These are phyloP conservation scores for Myiozetetes cayanensis DNA, from an alignment of 2,113 vertebrate species.

Conservation along the genomic window DNA sequence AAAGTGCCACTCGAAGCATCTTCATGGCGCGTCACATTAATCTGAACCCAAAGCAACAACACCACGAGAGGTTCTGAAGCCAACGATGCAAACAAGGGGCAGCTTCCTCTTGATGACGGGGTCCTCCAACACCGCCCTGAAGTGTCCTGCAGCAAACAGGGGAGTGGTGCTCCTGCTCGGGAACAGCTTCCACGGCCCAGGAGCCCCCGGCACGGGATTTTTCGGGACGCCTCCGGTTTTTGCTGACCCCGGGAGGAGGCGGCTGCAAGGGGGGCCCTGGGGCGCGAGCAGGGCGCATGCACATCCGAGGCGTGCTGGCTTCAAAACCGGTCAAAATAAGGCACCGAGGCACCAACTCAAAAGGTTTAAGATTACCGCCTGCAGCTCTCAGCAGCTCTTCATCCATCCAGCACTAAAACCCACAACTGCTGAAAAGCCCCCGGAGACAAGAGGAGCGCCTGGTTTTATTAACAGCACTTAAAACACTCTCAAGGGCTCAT, in stretches of 20 bases:
- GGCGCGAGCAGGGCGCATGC: slow-evolving; percentile 77
- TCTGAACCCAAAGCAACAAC: slow-evolving; percentile 27
- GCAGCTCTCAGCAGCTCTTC: slow-evolving; percentile 82
- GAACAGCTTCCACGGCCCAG: slow-evolving; percentile 75
- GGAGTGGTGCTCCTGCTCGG: slow-evolving; percentile 73
- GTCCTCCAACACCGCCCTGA: slow-evolving; percentile 62
- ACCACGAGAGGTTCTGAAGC: slow-evolving; percentile 58
- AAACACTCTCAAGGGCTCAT: slow-evolving; percentile 70
- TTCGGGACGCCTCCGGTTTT: slow-evolving; percentile 64
- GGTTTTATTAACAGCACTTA: slow-evolving; percentile 77
- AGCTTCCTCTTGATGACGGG: slow-evolving; percentile 70
- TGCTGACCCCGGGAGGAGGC: slow-evolving; percentile 70
- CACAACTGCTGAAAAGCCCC: slow-evolving; percentile 75
- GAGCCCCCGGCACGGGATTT: slow-evolving; percentile 58
- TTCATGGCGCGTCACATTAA: slow-evolving; percentile 56
- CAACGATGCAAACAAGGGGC: slow-evolving; percentile 61
- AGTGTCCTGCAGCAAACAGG: slow-evolving; percentile 70
- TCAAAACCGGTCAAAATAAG: slow-evolving; percentile 73
- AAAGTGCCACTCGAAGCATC: slow-evolving; percentile 66
- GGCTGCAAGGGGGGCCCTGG: slow-evolving; percentile 7
- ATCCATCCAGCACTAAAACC: slow-evolving; percentile 80
- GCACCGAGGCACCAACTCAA: slow-evolving; percentile 74
- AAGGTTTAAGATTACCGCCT: slow-evolving; percentile 75
- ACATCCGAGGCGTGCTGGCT: slow-evolving; percentile 77
- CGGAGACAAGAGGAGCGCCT: slow-evolving; percentile 77